phyloP scores from a whole-genome alignment of 2,888 invertebrate species.

The Pteria penguin region DNA sequence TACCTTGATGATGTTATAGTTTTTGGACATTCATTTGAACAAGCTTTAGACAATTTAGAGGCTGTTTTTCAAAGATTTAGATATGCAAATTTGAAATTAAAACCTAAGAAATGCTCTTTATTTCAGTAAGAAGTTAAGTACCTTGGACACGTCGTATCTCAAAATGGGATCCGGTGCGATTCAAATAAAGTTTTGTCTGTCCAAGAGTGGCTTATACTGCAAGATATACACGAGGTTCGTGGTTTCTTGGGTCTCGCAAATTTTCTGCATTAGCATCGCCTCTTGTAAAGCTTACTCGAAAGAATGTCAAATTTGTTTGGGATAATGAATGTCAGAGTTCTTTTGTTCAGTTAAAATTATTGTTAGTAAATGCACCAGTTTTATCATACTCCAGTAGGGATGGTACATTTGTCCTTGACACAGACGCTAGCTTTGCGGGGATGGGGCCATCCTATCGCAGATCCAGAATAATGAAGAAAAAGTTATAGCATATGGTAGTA shows the following conservation, averaged over 20 bases:
- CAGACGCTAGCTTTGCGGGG: too few relatives aligned
- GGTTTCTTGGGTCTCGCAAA: constrained; percentile 30
- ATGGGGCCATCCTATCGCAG: not conserved
- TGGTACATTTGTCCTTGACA: too few relatives aligned
- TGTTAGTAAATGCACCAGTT: constrained; percentile 13
- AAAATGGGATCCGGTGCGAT: constrained; percentile 26
- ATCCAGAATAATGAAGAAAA: constrained; percentile 17
- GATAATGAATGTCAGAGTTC: constrained; percentile 26
- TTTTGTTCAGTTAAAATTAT: constrained; percentile 36
- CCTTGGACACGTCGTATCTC: constrained; percentile 36
- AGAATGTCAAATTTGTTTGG: constrained; percentile 33
- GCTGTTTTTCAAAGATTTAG: constrained; percentile 27
- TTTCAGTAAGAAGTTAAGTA: constrained; percentile 34
- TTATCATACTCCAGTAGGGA: constrained; percentile 1
- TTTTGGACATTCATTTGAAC: constrained; percentile 24
- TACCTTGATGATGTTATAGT: constrained; percentile 40
- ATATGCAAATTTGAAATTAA: constrained; percentile 33
- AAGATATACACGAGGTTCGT: not conserved
- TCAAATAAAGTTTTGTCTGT: constrained; percentile 17
- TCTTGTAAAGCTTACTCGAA: constrained; percentile 32
- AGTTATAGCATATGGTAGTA: constrained; percentile 23
- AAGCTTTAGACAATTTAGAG: constrained; percentile 21
- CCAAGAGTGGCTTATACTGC: constrained; percentile 4
- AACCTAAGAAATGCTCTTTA: constrained; percentile 42
- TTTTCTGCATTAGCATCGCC: constrained; percentile 35